A percentile compares a stretch with the other conserved stretches of the same genome.
These are phyloP conservation scores for Caenorhabditis imperialis DNA, from an alignment of 2,888 invertebrate species.

Conservation along the genomic window DNA sequence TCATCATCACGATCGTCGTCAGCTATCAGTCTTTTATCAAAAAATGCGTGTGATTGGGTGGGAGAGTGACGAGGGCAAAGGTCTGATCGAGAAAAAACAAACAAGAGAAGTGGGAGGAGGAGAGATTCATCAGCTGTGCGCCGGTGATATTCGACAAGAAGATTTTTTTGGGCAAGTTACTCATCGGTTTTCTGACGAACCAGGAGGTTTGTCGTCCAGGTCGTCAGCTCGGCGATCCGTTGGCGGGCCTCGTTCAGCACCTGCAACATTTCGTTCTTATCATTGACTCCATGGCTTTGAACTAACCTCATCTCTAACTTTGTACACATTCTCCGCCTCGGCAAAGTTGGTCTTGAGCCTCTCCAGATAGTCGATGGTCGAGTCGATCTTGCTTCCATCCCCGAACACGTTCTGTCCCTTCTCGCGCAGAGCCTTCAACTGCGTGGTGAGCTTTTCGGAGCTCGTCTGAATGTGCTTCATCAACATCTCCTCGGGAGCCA, in stretches of 20 bases:
- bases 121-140: constrained; percentile 7
- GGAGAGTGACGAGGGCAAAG: constrained; percentile 18
- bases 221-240: constrained; percentile 57
- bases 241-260: constrained; percentile 62
- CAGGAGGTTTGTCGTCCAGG: constrained; percentile 59
- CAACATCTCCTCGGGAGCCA: constrained; percentile 59
- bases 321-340: constrained; percentile 60
- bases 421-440: constrained; percentile 45
- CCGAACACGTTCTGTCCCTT: constrained; percentile 61
- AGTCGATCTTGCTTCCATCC: constrained; percentile 54
- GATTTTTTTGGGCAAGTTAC: constrained; percentile 9
- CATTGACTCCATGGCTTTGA: too few species aligned
- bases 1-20: constrained; percentile 15
- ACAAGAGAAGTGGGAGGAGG: constrained; percentile 4
- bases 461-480: constrained; percentile 57
- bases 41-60: constrained; percentile 16
- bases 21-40: constrained; percentile 42
- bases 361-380: constrained; percentile 57
- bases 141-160: constrained; percentile 38
- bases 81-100: constrained; percentile 15
- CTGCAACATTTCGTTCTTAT: constrained; percentile 21
- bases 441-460: constrained; percentile 41
- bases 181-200: constrained; percentile 54
- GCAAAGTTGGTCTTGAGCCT: constrained; percentile 44
- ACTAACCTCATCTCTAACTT: constrained; percentile 64